A percentile compares a stretch with the other conserved stretches of the same genome.
Evolutionary conservation across 2,113 vertebrate genomes (phyloP).

Genomic region (Microtus oregoni): DNA sequence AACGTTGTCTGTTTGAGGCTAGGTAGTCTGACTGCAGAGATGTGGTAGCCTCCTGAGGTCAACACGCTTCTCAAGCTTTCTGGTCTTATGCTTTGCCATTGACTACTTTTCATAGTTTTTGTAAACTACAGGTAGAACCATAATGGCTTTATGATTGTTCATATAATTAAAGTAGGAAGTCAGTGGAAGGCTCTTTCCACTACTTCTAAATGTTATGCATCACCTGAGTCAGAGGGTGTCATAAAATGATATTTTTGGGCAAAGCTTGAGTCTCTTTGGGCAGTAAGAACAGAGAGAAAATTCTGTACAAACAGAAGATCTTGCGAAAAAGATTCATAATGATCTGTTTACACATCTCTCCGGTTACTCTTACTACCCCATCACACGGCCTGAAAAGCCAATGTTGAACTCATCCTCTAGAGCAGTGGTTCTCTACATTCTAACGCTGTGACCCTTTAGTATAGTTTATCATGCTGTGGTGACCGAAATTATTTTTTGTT

Average conservation of each 20-base stretch:
- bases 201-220: constrained; percentile 26
- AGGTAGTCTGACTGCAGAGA: background rate
- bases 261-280: constrained; percentile 8
- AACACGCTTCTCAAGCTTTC: constrained; percentile 7
- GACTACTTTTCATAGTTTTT: constrained; percentile 27
- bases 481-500: background rate
- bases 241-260: constrained; percentile 44
- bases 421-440: background rate
- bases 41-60: background rate
- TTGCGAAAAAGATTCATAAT: constrained; percentile 23
- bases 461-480: background rate
- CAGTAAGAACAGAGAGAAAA: background rate
- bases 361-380: background rate
- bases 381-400: background rate
- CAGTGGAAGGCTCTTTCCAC: background rate
- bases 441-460: background rate
- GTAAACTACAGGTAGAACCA: background rate
- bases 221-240: background rate
- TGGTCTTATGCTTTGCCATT: constrained; percentile 27
- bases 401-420: background rate
- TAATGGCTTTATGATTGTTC: constrained; percentile 23
- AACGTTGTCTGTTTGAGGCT: background rate
- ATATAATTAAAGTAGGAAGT: constrained; percentile 30
- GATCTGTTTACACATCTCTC: background rate
- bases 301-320: background rate